Conservation (phyloP, 2,888 invertebrate species). For the Acanthosepion esculentum region DNA sequence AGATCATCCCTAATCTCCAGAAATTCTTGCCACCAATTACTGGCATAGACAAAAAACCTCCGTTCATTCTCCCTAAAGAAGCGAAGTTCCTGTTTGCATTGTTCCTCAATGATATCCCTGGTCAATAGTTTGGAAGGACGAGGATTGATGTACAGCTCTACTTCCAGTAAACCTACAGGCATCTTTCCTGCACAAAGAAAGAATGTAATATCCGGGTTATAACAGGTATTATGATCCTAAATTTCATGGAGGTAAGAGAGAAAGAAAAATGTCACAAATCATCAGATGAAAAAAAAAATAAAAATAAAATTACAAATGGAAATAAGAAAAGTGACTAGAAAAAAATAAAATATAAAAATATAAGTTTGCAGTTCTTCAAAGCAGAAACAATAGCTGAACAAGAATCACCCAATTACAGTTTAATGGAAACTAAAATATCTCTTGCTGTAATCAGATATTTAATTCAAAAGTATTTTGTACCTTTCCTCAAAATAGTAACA, state of each 20-base stretch:
- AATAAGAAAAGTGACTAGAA: too few relatives aligned
- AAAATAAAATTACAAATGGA: background rate
- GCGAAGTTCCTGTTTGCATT: conserved; percentile 70
- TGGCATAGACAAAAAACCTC: conserved; percentile 75
- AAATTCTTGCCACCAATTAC: conserved; percentile 76
- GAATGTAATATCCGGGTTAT: background rate
- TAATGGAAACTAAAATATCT: too few relatives aligned
- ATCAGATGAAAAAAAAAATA: background rate
- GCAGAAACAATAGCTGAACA: too few relatives aligned
- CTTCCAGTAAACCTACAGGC: conserved; percentile 72
- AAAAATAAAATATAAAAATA: too few relatives aligned
- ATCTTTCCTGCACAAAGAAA: conserved; percentile 62
- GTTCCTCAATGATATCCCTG: conserved; percentile 69
- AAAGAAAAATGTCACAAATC: background rate
- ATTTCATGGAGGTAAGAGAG: background rate
- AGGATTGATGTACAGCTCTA: conserved; percentile 72
- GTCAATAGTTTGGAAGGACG: conserved; percentile 61
- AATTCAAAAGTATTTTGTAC: too few relatives aligned
- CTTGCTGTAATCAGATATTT: too few relatives aligned
- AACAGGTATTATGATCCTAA: background rate
- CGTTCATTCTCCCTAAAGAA: conserved; percentile 73
- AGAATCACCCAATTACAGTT: too few relatives aligned
- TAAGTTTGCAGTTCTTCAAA: too few relatives aligned
- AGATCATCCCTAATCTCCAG: conserved; percentile 72
- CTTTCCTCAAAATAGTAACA: too few relatives aligned